These are phyloP conservation scores for Lepidochrysops patricia DNA, from an alignment of 2,888 invertebrate genomes.

Conservation along the genomic window DNA sequence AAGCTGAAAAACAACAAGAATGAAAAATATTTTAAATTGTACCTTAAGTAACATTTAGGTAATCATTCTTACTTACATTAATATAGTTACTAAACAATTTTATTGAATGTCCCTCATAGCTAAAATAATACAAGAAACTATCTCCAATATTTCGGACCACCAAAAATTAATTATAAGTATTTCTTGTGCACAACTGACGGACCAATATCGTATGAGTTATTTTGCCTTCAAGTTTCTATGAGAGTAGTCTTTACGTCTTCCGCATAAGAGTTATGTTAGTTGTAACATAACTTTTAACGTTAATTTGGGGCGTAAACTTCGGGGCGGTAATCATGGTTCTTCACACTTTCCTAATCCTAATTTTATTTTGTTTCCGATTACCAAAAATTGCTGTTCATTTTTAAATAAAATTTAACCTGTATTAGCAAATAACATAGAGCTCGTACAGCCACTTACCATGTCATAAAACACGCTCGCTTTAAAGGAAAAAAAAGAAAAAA, in stretches of 20 bases:
- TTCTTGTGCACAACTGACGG: neutral
- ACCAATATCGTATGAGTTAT: too few species aligned
- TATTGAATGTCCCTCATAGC: too few species aligned
- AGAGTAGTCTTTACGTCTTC: too few species aligned
- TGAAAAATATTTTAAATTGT: too few species aligned
- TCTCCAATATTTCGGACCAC: neutral
- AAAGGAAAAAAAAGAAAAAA: neutral
- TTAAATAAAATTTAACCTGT: neutral
- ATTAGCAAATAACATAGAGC: neutral
- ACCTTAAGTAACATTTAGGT: too few species aligned
- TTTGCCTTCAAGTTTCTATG: too few species aligned
- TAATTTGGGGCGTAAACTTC: constrained; percentile 6
- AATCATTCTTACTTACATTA: too few species aligned
- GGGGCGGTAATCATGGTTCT: neutral
- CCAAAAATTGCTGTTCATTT: neutral
- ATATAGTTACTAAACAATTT: too few species aligned
- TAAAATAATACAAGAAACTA: neutral
- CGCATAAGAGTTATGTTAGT: too few species aligned
- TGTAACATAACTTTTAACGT: too few species aligned
- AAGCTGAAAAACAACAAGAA: too few species aligned
- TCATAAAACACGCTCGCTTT: neutral
- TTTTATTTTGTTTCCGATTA: neutral
- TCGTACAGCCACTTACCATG: neutral
- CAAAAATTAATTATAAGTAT: constrained; percentile 9
- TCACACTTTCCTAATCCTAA: constrained; percentile 14